Percentiles rank a stretch among this genome's conserved stretches.
phyloP scores from a whole-genome alignment of 2,797 vertebrate species.

The Enteromius argenteus region DNA sequence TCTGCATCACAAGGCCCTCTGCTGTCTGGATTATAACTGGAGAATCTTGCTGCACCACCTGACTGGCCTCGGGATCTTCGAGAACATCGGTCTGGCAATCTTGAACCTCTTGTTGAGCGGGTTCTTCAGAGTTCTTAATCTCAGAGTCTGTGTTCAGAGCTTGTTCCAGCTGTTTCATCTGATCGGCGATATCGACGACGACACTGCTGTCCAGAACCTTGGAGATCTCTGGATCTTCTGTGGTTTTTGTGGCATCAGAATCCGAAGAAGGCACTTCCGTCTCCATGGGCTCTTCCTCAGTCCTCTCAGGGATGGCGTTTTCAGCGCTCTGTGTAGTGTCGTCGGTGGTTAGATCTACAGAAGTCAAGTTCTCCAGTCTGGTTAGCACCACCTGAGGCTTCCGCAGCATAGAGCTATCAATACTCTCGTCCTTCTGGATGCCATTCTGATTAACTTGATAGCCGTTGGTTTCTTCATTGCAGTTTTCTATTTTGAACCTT shows the following conservation, averaged over 20 bases:
- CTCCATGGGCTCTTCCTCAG: slow-evolving; percentile 59
- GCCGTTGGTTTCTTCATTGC: slow-evolving; percentile 60
- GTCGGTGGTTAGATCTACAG: slow-evolving; percentile 18
- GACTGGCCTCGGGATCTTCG: slow-evolving; percentile 27
- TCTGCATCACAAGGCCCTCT: slow-evolving; percentile 78
- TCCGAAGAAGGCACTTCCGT: neutral
- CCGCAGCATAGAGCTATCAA: slow-evolving; percentile 55
- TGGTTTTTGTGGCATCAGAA: slow-evolving; percentile 31
- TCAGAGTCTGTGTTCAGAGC: slow-evolving; percentile 57
- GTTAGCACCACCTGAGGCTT: slow-evolving; percentile 60
- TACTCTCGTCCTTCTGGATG: slow-evolving; percentile 61
- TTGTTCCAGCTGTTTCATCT: slow-evolving; percentile 71
- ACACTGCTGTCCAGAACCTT: slow-evolving; percentile 60
- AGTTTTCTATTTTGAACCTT: slow-evolving; percentile 83
- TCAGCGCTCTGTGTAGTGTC: neutral
- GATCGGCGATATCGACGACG: slow-evolving; percentile 55
- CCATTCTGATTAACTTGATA: slow-evolving; percentile 72
- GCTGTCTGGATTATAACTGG: slow-evolving; percentile 84
- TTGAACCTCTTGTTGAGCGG: slow-evolving; percentile 24
- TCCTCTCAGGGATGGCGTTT: slow-evolving; percentile 22
- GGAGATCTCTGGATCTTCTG: slow-evolving; percentile 52
- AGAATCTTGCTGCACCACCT: slow-evolving; percentile 74
- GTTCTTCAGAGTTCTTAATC: slow-evolving; percentile 43
- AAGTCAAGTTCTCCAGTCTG: slow-evolving; percentile 57
- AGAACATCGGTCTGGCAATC: slow-evolving; percentile 23